Percentiles rank a stretch among this genome's conserved stretches.
Evolutionary conservation across 2,888 invertebrate genomes (phyloP).

Genomic region (Eupithecia vulgata): DNA sequence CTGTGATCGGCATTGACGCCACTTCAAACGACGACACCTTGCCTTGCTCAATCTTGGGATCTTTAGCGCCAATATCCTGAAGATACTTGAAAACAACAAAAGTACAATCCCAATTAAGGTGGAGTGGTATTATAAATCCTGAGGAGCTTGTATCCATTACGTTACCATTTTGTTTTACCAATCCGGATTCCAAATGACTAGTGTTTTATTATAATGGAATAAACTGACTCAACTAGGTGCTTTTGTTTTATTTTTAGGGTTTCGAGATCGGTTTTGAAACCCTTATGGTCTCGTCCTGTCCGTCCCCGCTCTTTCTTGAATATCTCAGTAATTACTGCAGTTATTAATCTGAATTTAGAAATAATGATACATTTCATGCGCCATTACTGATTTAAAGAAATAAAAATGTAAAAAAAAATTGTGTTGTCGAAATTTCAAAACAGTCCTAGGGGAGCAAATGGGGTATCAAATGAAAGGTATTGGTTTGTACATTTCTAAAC

Average conservation of each 20-base stretch:
- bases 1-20: neutral
- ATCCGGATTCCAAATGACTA: neutral
- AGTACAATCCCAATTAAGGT: neutral
- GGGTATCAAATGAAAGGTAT: too few species aligned
- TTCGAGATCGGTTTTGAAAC: too few species aligned
- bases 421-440: too few species aligned
- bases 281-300: too few species aligned
- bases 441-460: too few species aligned
- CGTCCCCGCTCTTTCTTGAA: too few species aligned
- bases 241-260: neutral
- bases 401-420: too few species aligned
- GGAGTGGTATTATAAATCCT: neutral
- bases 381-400: too few species aligned
- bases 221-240: slow-evolving; percentile 23
- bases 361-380: too few species aligned
- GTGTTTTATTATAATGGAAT: slow-evolving; percentile 16
- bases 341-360: too few species aligned
- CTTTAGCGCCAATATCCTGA: neutral
- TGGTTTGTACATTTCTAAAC: too few species aligned
- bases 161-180: neutral
- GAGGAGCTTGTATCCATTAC: neutral
- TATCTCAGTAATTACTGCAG: too few species aligned
- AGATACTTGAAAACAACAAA: neutral
- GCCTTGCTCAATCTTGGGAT: neutral
- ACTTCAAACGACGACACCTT: neutral